Base-by-base conservation (phyloP, 2,113 vertebrate species). In the Sylvia atricapilla region DNA sequence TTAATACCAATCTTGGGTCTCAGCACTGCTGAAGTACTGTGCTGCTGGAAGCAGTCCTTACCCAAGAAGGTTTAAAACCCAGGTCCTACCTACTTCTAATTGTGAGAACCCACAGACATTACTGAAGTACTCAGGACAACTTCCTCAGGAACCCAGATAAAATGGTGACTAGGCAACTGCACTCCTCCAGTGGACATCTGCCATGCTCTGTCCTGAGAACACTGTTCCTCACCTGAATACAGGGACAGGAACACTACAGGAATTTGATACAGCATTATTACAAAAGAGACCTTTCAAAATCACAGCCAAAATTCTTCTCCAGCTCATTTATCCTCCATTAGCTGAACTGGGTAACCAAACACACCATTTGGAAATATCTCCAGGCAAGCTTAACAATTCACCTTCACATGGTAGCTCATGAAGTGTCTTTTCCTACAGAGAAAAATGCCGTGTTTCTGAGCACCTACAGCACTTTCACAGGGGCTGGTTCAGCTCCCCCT, bases 151-250 rank as follows among this genome's bases (percentile, higher is more conserved):
- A 3, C 5, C 5, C 47, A 80, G 64, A 46, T 5, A 49, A 72
- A 89, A 58, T 6, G 5, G 9, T 87, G 60, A 19, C 15, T 7
- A 15, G 28, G 21, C 30, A 90, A 5, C 25, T n/a, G 19, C 23
- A 39, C 16, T 72, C 17, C 74, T 76, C 21, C 37, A 31, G 24
- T 6, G 12, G 27, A 5, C 13, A 56, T 18, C 9, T 47, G 21
- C 52, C 53, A 6, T 7, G 13, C 47, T 53, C 37, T 33, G 23
- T 68, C 19, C 11, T 8, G 6, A 72, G 52, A 87, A 27, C 6
- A 1, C 0, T 16, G 24, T 3, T 58, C 50, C 56, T 60, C 20
- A 76, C 35, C 55, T 43, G 37, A 2, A 24, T 0, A 56, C 7
- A 25, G 9, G 30, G 6, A n/a, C 19, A 52, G 4, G 1, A 89